These are phyloP conservation scores for Mirounga angustirostris DNA, from an alignment of 2,113 vertebrate species.

Conservation along the genomic window DNA sequence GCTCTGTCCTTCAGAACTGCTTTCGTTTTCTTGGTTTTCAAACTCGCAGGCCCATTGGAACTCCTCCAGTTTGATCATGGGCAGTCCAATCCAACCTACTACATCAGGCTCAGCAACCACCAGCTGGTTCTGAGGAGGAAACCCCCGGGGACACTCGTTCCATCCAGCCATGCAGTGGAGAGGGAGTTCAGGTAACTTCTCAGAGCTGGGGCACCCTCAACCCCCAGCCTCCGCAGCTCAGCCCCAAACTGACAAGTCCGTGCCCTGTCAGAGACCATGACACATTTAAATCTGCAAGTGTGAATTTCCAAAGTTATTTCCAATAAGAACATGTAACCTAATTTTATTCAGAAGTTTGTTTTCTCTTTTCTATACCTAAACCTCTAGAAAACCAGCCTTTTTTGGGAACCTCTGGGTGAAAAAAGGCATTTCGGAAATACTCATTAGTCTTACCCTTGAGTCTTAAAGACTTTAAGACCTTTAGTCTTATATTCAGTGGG, in stretches of 20 bases:
- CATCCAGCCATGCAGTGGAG: slow-evolving; percentile 77
- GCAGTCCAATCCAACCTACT: slow-evolving; percentile 86
- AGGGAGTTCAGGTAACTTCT: slow-evolving; percentile 89
- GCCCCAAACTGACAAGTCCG: not conserved
- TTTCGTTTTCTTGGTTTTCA: slow-evolving; percentile 52
- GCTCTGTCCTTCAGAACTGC: not conserved
- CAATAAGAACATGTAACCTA: not conserved
- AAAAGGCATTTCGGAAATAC: not conserved
- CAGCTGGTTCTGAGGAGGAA: slow-evolving; percentile 90
- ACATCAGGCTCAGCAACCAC: slow-evolving; percentile 79
- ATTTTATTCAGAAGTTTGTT: slow-evolving; percentile 26
- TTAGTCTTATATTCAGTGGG: not conserved
- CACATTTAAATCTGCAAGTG: not conserved
- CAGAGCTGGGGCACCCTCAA: fast-evolving
- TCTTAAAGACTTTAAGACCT: not conserved
- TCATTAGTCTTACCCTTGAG: not conserved
- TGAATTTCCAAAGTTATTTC: not conserved
- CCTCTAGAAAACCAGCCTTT: not conserved
- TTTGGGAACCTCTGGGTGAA: not conserved
- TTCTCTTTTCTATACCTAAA: not conserved
- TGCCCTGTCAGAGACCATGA: not conserved
- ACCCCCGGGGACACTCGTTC: slow-evolving; percentile 74
- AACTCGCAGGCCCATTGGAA: slow-evolving; percentile 82
- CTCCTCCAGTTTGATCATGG: slow-evolving; percentile 87
- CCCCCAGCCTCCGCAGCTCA: fast-evolving